Conservation (phyloP, 2,888 invertebrate species). For the Agonopterix alstromeriana region DNA sequence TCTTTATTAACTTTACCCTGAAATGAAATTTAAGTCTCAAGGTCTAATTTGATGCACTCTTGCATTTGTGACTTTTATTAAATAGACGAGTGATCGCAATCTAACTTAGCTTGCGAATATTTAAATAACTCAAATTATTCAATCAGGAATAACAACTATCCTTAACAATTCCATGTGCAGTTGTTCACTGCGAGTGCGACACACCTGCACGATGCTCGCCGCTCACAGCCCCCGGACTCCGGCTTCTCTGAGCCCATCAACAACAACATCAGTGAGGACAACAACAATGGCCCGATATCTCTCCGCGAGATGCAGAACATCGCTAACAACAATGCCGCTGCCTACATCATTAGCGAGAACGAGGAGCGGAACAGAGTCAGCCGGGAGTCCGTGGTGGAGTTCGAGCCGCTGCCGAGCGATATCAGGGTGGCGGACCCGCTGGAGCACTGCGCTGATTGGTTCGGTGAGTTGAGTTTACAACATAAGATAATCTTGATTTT, state of each 20-base stretch:
- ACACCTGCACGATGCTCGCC: constrained; percentile 59
- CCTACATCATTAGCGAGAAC: constrained; percentile 70
- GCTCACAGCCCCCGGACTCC: constrained; percentile 56
- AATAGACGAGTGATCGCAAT: too few relatives aligned
- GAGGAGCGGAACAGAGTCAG: constrained; percentile 63
- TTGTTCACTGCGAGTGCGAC: constrained; percentile 60
- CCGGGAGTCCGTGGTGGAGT: constrained; percentile 63
- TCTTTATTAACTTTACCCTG: too few relatives aligned
- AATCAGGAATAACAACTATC: too few relatives aligned
- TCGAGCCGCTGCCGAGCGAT: constrained; percentile 55
- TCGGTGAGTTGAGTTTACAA: constrained; percentile 40
- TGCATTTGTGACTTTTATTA: too few relatives aligned
- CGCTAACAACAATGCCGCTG: constrained; percentile 73
- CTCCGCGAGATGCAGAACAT: constrained; percentile 76
- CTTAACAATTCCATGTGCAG: constrained; percentile 22
- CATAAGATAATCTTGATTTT: too few relatives aligned
- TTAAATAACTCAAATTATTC: too few relatives aligned
- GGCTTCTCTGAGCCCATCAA: constrained; percentile 64
- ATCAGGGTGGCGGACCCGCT: constrained; percentile 54
- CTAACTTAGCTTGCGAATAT: too few relatives aligned
- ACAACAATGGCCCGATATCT: constrained; percentile 76
- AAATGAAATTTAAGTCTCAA: too few relatives aligned
- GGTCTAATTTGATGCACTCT: too few relatives aligned
- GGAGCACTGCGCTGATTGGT: constrained; percentile 64
- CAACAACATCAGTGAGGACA: constrained; percentile 70